A percentile compares a stretch with the other conserved stretches of the same genome.
phyloP scores from a whole-genome alignment of 2,797 vertebrate genomes.

The Oophaga sylvatica region DNA sequence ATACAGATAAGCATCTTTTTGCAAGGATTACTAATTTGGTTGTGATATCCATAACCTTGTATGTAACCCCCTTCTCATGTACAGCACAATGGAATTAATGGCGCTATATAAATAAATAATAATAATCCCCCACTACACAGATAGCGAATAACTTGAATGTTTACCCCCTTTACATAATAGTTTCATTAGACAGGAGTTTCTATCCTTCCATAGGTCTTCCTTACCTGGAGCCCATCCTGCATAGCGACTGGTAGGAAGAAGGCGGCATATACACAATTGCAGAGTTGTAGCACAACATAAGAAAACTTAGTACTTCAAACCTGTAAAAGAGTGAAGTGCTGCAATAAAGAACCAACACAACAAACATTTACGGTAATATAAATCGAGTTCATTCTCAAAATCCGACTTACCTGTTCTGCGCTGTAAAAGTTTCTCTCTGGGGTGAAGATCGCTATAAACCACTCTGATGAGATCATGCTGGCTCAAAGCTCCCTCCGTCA shows the following conservation, averaged over 20 bases:
- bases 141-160: too few relatives aligned
- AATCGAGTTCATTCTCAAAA: neutral
- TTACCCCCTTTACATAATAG: neutral
- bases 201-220: conserved; percentile 51
- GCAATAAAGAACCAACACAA: neutral
- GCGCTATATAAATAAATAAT: too few relatives aligned
- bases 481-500: conserved; percentile 95
- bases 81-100: too few relatives aligned
- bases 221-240: conserved; percentile 96
- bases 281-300: conserved; percentile 98
- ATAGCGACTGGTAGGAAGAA: conserved; percentile 93
- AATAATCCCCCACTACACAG: too few relatives aligned
- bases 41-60: too few relatives aligned
- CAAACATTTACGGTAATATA: neutral
- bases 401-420: conserved; percentile 89
- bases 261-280: conserved; percentile 95
- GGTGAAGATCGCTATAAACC: conserved; percentile 95
- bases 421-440: conserved; percentile 97
- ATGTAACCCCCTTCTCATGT: too few relatives aligned
- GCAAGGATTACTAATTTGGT: too few relatives aligned
- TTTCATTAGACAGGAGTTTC: neutral
- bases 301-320: conserved; percentile 96
- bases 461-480: conserved; percentile 96
- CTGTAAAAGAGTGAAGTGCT: conserved; percentile 71
- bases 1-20: too few relatives aligned